These are phyloP conservation scores for Tonatia bakeri DNA, from an alignment of 2,113 vertebrate genomes.

Conservation along the genomic window DNA sequence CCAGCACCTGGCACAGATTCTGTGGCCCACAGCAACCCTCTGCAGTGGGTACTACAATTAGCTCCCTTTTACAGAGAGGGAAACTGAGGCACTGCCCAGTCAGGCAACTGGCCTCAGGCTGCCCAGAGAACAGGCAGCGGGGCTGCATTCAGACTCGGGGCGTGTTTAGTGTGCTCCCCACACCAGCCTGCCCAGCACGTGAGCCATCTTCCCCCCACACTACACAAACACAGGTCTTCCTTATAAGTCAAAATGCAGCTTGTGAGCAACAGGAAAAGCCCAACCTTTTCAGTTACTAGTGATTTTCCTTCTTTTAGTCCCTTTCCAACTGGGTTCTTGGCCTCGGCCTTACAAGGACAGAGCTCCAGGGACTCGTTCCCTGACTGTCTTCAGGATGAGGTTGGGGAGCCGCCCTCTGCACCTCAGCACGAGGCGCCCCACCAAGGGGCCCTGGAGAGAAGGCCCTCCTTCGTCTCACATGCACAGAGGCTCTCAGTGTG, in stretches of 20 bases:
- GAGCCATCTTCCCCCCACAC: neutral
- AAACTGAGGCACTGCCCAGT: neutral
- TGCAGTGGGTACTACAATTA: rapidly evolving
- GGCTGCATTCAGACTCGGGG: neutral
- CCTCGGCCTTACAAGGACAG: neutral
- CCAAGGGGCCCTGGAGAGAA: neutral
- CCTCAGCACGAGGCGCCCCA: rapidly evolving
- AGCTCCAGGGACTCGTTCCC: neutral
- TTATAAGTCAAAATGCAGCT: neutral
- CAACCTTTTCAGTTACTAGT: neutral
- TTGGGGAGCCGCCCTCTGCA: neutral
- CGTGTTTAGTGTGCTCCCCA: neutral
- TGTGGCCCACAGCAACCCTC: rapidly evolving
- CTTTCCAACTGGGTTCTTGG: neutral
- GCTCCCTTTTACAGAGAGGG: neutral
- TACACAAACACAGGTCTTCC: neutral
- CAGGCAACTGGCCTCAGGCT: neutral
- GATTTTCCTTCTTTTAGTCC: neutral
- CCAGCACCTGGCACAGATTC: neutral
- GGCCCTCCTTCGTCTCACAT: neutral
- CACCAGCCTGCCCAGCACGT: rapidly evolving
- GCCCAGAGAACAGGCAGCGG: neutral
- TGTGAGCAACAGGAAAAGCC: neutral
- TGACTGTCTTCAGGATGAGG: rapidly evolving
- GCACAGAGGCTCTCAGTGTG: neutral